Conservation (phyloP, 2,888 invertebrate genomes). For the Mechanitis messenoides region DNA sequence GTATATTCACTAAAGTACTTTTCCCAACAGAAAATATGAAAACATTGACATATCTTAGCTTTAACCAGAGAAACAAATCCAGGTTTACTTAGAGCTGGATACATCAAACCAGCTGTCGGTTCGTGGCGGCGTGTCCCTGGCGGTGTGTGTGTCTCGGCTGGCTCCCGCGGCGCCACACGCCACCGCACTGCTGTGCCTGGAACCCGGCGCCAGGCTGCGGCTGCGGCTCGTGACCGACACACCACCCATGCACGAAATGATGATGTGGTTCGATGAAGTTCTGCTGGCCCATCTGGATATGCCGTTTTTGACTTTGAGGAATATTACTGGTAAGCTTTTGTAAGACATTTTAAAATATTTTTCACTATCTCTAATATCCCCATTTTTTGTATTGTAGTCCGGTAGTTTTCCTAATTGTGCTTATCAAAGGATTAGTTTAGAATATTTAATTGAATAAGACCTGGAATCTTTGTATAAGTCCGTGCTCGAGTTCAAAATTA, state of each 20-base stretch:
- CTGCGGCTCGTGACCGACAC: conserved; percentile 59
- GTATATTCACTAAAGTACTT: no score
- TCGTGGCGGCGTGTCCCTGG: conserved; percentile 30
- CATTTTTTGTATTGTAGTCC: no score
- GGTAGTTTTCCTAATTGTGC: no score
- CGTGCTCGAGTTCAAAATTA: not conserved
- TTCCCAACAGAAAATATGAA: no score
- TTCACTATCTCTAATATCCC: no score
- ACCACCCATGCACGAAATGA: conserved; percentile 80
- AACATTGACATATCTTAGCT: not conserved
- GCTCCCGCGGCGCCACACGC: conserved; percentile 33
- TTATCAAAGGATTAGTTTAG: no score
- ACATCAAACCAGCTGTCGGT: conserved; percentile 26
- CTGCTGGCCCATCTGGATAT: conserved; percentile 83
- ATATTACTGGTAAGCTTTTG: conserved; percentile 83
- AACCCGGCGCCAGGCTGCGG: conserved; percentile 36
- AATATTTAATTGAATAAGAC: not conserved
- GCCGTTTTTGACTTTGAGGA: conserved; percentile 83
- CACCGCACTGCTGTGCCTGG: conserved; percentile 28
- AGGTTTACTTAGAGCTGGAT: conserved; percentile 51
- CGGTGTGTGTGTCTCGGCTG: conserved; percentile 29
- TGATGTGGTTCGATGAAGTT: conserved; percentile 90
- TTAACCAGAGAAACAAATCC: conserved; percentile 6
- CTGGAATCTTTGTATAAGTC: not conserved
- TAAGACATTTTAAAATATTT: no score